phyloP scores from a whole-genome alignment of 2,888 invertebrate species.

The Ametastegia equiseti region DNA sequence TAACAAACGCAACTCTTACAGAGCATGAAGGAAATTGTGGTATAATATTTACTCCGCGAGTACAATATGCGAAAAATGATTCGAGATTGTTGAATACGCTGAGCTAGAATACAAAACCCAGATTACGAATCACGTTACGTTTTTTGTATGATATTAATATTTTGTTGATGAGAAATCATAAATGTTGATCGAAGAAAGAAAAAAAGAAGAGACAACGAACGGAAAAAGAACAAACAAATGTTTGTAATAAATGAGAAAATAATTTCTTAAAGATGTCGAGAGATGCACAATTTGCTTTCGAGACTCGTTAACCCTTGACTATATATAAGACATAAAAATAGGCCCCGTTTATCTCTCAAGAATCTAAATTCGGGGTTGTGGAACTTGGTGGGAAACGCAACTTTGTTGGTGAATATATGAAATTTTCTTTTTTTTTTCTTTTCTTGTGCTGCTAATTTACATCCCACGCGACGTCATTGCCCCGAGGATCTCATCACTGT shows the following conservation, averaged over 20 bases:
- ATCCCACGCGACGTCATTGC: neutral
- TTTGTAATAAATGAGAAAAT: neutral
- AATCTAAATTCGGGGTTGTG: slow-evolving; percentile 2
- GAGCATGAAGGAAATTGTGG: neutral
- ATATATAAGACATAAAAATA: no score
- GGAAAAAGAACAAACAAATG: no score
- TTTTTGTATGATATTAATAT: neutral
- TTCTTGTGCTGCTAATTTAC: neutral
- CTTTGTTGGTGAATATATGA: slow-evolving; percentile 21
- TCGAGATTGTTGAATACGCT: no score
- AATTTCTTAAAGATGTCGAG: neutral
- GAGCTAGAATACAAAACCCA: no score
- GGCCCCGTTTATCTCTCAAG: neutral
- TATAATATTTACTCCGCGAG: neutral
- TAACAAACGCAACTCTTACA: neutral
- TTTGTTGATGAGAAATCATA: neutral
- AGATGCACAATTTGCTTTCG: neutral
- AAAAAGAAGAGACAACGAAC: no score
- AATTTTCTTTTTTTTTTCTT: neutral
- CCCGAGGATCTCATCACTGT: neutral
- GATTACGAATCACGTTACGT: neutral
- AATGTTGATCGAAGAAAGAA: no score
- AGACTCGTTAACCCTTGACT: neutral
- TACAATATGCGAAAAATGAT: neutral
- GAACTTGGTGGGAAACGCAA: neutral